These are phyloP conservation scores for Xenopus laevis DNA, from an alignment of 2,113 vertebrate genomes.

Conservation along the genomic window DNA sequence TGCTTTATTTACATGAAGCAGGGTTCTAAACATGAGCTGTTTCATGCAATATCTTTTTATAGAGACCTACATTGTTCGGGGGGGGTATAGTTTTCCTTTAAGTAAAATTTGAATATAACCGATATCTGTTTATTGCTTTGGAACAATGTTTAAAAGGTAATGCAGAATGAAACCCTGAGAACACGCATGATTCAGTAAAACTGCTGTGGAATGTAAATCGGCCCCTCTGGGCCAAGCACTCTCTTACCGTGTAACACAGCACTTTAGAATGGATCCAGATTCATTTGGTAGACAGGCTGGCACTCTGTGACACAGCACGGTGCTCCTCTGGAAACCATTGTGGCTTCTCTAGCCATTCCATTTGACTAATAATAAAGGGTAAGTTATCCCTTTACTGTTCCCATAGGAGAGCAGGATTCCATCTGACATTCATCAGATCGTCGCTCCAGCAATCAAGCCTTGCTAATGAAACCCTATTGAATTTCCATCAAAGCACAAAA, in stretches of 20 bases:
- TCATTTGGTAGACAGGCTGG: constrained; percentile 27
- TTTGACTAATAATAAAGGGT: constrained; percentile 25
- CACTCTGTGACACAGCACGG: constrained; percentile 7
- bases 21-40: no score
- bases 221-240: background rate
- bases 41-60: no score
- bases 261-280: constrained; percentile 7
- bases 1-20: no score
- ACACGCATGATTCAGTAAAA: no score
- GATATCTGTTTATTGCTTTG: no score
- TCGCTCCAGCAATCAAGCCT: constrained; percentile 11
- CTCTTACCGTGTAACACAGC: background rate
- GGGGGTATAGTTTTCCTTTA: no score
- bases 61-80: no score
- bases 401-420: constrained; percentile 31
- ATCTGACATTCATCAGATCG: constrained; percentile 33
- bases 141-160: no score
- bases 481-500: constrained; percentile 28
- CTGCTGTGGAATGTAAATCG: no score
- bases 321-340: constrained; percentile 22
- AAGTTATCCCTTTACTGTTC: constrained; percentile 33
- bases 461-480: constrained; percentile 26
- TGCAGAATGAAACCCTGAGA: no score
- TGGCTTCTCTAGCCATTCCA: constrained; percentile 20
- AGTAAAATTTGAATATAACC: no score